Percentiles rank a stretch among this genome's conserved stretches.
Conservation (phyloP, 2,888 invertebrate genomes). For the Frankliniella intonsa region DNA sequence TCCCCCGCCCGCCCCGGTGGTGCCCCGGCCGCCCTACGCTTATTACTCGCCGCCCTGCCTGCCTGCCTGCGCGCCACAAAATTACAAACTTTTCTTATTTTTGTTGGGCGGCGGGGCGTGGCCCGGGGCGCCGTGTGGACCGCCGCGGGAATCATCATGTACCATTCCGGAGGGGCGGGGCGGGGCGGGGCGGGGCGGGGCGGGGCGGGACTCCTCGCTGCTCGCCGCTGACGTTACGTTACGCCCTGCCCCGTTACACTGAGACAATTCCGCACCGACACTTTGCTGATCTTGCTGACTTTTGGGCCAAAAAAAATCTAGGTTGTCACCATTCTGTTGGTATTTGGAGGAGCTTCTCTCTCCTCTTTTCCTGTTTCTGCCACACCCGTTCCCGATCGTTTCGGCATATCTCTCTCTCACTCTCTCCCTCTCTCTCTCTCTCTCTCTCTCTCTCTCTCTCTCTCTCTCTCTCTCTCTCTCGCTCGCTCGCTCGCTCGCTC, state of each 20-base stretch:
- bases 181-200: not conserved
- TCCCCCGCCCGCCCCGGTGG: not conserved
- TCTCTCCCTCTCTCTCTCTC: not conserved
- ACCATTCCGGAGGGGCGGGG: not conserved
- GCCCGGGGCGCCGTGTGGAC: not conserved
- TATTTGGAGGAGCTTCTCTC: not conserved
- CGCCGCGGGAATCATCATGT: conserved; percentile 15
- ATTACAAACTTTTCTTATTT: conserved; percentile 23
- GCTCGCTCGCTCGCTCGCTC: too few relatives aligned
- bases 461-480: too few relatives aligned
- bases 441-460: not conserved
- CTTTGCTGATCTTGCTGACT: too few relatives aligned
- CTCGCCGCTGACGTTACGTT: too few relatives aligned
- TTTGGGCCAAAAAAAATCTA: too few relatives aligned
- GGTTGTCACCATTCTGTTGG: too few relatives aligned
- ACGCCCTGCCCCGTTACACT: too few relatives aligned
- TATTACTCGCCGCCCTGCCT: too few relatives aligned
- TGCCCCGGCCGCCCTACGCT: not conserved
- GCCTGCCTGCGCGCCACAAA: not conserved
- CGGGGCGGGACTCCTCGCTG: not conserved
- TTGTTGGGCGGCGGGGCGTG: not conserved
- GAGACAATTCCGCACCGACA: too few relatives aligned
- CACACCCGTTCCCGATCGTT: too few relatives aligned
- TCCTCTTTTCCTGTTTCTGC: not conserved
- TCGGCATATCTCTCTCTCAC: not conserved